Evolutionary conservation across 2,113 vertebrate genomes (phyloP), one percentile per base, ranked within the genome.

Genomic region (Isichthys henryi): DNA sequence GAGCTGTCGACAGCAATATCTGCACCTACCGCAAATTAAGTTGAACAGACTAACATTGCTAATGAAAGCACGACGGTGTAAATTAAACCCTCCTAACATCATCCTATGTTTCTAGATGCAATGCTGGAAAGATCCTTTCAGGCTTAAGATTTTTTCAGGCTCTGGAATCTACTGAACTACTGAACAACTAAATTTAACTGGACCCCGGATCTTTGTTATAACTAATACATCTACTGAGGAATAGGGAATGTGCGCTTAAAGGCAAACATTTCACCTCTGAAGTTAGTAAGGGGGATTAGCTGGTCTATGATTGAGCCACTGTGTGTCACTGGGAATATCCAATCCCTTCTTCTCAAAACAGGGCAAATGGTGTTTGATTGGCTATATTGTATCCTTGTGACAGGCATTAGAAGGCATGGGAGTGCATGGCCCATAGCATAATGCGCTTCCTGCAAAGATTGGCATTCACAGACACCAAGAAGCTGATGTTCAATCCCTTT

Each of bases 61-160:
- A 74, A 82, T 53, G 50, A 89, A 82, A 82, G 70, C 88, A 88
- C 9, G 13, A 19, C 17, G 1, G 19, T 45, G 48, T 27, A 13
- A 88, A 49, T 50, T 80, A 88, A 88, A 88, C 49, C 43, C 46
- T 62, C 66, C 80, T 49, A 50, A 88, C 45, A 80, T 48, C 5
- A 23, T 8, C 21, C 23, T n/a, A n/a, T 39, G 39, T 82, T 80
- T 39, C 27, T 70, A 31, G 27, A 70, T 80, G 74, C 13, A 80
- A 80, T 77, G 66, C n/a, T 13, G 46, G 62, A 43, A 39, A 46
- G 56, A 88, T 5, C 52, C 15, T 53, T 53, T 52, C 3, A 52
- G 15, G 3, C 13, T 21, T 56, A 43, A 48, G 58, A 88, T 13
- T 8, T 43, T 70, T 58, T 88, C 62, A 31, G 66, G 15, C 43